Conservation (phyloP, 2,113 vertebrate species). For the Oreocharis arfaki region DNA sequence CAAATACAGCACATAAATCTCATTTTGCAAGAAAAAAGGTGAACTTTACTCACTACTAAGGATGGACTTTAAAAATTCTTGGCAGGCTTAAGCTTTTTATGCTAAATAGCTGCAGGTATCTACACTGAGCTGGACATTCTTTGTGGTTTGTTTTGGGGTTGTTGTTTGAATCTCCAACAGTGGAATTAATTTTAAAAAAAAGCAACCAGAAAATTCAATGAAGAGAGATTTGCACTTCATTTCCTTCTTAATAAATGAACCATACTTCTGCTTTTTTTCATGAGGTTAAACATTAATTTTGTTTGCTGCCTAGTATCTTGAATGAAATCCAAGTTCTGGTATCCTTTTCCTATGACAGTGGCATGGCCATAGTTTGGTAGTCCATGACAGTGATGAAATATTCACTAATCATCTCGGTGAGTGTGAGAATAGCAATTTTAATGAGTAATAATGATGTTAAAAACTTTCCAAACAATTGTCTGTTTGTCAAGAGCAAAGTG, state of each 20-base stretch:
- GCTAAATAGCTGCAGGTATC: not conserved
- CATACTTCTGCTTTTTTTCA: not conserved
- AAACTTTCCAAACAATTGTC: not conserved
- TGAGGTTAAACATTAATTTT: not conserved
- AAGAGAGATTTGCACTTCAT: not conserved
- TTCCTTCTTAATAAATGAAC: not conserved
- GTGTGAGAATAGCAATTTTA: not conserved
- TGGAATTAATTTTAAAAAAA: not conserved
- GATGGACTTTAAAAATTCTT: not conserved
- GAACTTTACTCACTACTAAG: not conserved
- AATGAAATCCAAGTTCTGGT: not conserved
- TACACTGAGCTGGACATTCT: not conserved
- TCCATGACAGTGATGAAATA: not conserved
- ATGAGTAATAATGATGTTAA: not conserved
- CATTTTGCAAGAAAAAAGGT: not conserved
- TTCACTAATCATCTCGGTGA: not conserved
- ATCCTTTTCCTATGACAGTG: not conserved
- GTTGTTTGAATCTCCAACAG: not conserved
- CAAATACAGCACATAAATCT: not conserved
- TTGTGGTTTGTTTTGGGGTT: not conserved
- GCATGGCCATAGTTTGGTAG: not conserved
- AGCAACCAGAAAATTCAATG: not conserved
- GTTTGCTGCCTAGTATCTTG: not conserved
- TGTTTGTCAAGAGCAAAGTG: not conserved
- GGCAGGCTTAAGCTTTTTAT: not conserved